A percentile compares a stretch with the other conserved stretches of the same genome.
Conservation (phyloP, 2,888 invertebrate species). For the Steinernema scapterisci region DNA sequence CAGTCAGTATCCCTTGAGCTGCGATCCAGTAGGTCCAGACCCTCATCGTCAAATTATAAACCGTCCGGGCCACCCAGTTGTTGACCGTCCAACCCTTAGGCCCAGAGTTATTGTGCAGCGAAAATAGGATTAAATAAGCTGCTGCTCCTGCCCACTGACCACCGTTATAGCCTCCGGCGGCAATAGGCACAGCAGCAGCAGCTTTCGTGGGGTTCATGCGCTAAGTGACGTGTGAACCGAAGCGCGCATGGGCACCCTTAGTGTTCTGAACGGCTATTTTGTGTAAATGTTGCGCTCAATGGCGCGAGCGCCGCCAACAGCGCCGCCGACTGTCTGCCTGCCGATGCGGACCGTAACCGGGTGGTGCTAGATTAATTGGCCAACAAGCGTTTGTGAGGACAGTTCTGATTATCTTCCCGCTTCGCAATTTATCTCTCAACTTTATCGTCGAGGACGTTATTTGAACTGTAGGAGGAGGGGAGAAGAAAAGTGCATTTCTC, state of each 20-base stretch:
- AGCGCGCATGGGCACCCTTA: background rate
- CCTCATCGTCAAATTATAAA: too few relatives aligned
- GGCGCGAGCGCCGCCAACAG: background rate
- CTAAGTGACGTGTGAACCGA: conserved; percentile 5
- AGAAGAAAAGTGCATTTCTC: background rate
- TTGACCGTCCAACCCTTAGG: too few relatives aligned
- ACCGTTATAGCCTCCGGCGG: too few relatives aligned
- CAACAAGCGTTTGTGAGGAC: conserved; percentile 19
- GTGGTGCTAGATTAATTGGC: conserved; percentile 21
- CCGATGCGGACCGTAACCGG: background rate
- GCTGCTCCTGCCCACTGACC: too few relatives aligned
- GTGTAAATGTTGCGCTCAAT: conserved; percentile 19
- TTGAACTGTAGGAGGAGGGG: background rate
- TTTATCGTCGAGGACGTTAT: background rate
- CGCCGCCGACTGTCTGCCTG: conserved; percentile 7
- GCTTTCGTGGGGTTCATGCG: too few relatives aligned
- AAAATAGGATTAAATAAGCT: too few relatives aligned
- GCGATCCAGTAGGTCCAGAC: background rate
- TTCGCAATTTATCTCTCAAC: background rate
- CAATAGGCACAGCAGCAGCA: too few relatives aligned
- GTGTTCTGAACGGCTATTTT: conserved; percentile 10
- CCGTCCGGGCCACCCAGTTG: background rate
- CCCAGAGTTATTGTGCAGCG: too few relatives aligned
- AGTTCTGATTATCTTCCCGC: background rate
- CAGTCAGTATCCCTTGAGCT: background rate